Conservation (phyloP, 2,113 vertebrate genomes). For the Podilymbus podiceps region DNA sequence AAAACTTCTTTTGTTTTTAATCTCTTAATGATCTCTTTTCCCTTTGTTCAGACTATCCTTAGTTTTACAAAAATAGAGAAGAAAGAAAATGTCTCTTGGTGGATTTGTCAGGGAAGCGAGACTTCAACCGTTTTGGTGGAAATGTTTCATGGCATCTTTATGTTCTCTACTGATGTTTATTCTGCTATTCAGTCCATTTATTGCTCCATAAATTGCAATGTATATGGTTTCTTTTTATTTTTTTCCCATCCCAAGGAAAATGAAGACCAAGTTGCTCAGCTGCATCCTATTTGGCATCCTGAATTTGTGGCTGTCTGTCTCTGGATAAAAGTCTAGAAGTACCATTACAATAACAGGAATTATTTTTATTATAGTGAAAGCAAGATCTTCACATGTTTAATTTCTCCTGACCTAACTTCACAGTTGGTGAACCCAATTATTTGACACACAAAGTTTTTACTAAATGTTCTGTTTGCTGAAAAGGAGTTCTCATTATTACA, state of each 20-base stretch:
- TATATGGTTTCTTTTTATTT: constrained; percentile 43
- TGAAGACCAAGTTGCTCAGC: constrained; percentile 36
- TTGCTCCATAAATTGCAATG: constrained; percentile 48
- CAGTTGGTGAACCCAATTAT: constrained; percentile 7
- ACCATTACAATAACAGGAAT: neutral
- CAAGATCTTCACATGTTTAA: neutral
- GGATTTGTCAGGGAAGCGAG: constrained; percentile 33
- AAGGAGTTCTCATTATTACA: neutral
- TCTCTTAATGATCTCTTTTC: constrained; percentile 67
- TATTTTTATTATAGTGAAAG: neutral
- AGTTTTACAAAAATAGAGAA: constrained; percentile 33
- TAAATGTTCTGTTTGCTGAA: neutral
- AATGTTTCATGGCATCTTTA: constrained; percentile 55
- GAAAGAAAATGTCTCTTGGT: constrained; percentile 42
- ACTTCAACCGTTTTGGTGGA: constrained; percentile 46
- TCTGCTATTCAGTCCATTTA: constrained; percentile 55
- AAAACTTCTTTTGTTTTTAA: constrained; percentile 69
- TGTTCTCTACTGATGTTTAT: constrained; percentile 53
- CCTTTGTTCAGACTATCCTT: constrained; percentile 51
- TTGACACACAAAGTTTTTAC: neutral
- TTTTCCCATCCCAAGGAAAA: constrained; percentile 38
- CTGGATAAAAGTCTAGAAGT: neutral
- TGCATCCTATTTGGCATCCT: constrained; percentile 4
- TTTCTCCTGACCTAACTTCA: constrained; percentile 25
- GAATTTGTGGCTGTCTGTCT: constrained; percentile 16